Conservation (phyloP, 2,888 invertebrate species). For the Tetragonula carbonaria region DNA sequence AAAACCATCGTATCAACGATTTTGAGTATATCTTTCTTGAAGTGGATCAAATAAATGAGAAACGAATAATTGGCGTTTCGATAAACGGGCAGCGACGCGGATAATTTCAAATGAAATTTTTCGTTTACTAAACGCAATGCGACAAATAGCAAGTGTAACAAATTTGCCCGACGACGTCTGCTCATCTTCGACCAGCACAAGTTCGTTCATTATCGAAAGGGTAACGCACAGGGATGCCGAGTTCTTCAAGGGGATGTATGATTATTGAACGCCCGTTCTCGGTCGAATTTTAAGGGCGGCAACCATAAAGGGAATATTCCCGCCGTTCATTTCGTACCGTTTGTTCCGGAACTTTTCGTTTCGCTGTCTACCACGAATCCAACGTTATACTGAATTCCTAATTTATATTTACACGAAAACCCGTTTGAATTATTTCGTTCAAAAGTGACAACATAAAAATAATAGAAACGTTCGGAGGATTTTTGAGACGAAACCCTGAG, state of each 20-base stretch:
- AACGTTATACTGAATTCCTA: neutral
- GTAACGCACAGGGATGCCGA: constrained; percentile 43
- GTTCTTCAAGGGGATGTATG: constrained; percentile 80
- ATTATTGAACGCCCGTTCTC: constrained; percentile 72
- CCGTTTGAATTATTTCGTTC: neutral
- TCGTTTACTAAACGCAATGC: constrained; percentile 19
- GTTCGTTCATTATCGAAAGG: constrained; percentile 59
- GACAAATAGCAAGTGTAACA: neutral
- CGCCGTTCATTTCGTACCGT: constrained; percentile 19
- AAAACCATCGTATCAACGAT: constrained; percentile 17
- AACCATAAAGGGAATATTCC: constrained; percentile 73
- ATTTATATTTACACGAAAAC: neutral
- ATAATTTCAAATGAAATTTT: constrained; percentile 31
- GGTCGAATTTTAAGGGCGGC: constrained; percentile 73
- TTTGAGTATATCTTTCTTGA: neutral
- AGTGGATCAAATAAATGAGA: neutral
- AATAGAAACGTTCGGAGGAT: constrained; percentile 23
- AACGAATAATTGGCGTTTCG: neutral
- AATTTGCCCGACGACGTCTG: neutral
- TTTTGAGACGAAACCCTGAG: constrained; percentile 42
- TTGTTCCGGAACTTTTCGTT: constrained; percentile 28
- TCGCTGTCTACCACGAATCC: neutral
- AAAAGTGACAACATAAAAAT: neutral
- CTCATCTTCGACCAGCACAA: constrained; percentile 5
- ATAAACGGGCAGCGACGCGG: neutral